Base-by-base conservation (phyloP, 2,888 invertebrate genomes). In the Oxystoma pomonae region DNA sequence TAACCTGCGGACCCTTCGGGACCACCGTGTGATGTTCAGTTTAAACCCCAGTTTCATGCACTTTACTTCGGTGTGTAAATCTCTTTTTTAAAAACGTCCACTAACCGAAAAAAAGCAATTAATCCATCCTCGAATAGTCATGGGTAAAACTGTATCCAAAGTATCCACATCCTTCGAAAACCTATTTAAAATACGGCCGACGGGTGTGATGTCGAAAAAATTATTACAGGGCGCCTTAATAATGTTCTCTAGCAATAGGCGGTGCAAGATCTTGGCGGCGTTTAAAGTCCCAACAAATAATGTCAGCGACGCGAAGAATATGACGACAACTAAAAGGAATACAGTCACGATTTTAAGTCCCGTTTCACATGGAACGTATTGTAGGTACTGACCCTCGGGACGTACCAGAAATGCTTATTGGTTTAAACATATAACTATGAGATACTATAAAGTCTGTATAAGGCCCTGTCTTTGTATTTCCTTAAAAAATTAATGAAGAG, bases 151-250 rank as follows among this genome's bases (percentile, higher is more conserved):
- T 78, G 86, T 88, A 83, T 90, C 90, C 80, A 90, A 80, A 74
- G 86, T 83, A 78, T 90, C 89, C 71, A 90, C 81, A 79, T 90
- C 90, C 84, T 89, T 90, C 78, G 87, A 86, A 84, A 90, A 90
- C 71, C 91, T 85, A 83, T 90, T 91, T 80, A 91, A 85, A 77
- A 91, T 85, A 77, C 92, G 84, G 78, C 92, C 91, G 69, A 88
- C 83, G 67, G 92, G 91, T 74, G 91, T 92, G 72, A 90, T 88
- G 81, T 92, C 91, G 84, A 88, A 91, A 84, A 90, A 91, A 76
- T 86, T 85, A 76, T 85, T 83, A 80, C 85, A 81, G 64, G 90
- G 89, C 72, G 87, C 86, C 77, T 85, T 84, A 74, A 92, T 80
- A 75, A 90, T 85, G 76, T 87, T 85, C 70, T 76, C 78, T 72